Evolutionary conservation across 2,797 vertebrate genomes (phyloP).

Genomic region (Sebastolobus alascanus): DNA sequence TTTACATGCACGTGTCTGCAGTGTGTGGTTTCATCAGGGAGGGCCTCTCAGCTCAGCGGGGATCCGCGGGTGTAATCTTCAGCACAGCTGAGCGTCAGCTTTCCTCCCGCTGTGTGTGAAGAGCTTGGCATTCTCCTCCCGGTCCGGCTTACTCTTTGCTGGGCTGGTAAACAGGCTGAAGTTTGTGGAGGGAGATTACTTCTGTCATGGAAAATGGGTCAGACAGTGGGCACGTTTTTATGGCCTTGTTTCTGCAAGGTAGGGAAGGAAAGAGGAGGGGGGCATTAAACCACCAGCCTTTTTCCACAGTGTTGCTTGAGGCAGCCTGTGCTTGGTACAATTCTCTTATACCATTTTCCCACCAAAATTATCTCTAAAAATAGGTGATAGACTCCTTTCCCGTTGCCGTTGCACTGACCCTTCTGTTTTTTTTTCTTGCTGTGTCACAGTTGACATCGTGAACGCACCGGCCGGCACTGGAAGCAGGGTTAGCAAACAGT

Average conservation of each 20-base stretch:
- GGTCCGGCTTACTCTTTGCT: constrained; percentile 49
- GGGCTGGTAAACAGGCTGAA: constrained; percentile 70
- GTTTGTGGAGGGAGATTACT: constrained; percentile 75
- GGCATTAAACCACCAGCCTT: constrained; percentile 61
- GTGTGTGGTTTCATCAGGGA: constrained; percentile 28
- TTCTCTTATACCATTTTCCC: neutral
- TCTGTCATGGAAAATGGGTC: constrained; percentile 84
- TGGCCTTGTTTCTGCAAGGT: constrained; percentile 74
- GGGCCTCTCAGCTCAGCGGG: constrained; percentile 32
- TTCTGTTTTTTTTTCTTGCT: no score
- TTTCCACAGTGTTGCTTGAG: constrained; percentile 72
- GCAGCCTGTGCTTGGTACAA: neutral
- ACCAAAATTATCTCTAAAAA: neutral
- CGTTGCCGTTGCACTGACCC: no score
- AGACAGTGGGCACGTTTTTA: constrained; percentile 78
- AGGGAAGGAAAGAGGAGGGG: constrained; percentile 47
- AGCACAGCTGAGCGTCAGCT: constrained; percentile 55
- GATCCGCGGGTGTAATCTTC: constrained; percentile 50
- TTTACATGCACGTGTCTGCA: constrained; percentile 7
- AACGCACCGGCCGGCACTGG: no score
- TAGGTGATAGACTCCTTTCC: neutral
- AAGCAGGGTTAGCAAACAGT: no score
- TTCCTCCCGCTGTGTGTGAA: constrained; percentile 51
- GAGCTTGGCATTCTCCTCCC: constrained; percentile 57
- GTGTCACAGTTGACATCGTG: no score